These are phyloP conservation scores for Acrocyrtus sp. DNA, from an alignment of 2,888 invertebrate species.

Conservation along the genomic window DNA sequence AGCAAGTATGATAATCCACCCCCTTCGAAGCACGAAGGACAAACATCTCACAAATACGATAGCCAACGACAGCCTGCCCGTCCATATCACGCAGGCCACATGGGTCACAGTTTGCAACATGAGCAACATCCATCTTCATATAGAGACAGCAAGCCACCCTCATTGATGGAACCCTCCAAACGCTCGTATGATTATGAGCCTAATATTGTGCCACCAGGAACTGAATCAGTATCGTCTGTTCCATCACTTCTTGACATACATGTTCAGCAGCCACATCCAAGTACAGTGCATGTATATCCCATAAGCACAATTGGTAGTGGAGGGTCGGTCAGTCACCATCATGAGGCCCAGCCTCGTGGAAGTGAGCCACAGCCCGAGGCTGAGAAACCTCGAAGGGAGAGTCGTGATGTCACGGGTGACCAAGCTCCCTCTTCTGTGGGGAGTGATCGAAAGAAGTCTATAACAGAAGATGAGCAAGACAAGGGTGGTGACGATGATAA, in stretches of 20 bases:
- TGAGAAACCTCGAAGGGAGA: not conserved
- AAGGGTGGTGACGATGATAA: constrained; percentile 19
- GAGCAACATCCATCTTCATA: constrained; percentile 19
- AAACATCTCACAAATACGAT: constrained; percentile 41
- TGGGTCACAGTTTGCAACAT: constrained; percentile 8
- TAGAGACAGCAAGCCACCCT: constrained; percentile 14
- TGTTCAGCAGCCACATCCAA: constrained; percentile 31
- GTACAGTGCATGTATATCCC: constrained; percentile 11
- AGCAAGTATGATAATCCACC: constrained; percentile 41
- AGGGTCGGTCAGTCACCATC: constrained; percentile 4
- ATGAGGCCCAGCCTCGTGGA: constrained; percentile 19
- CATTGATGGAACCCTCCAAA: constrained; percentile 9
- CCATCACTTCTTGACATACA: constrained; percentile 57
- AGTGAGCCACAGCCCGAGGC: constrained; percentile 22
- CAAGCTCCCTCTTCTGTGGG: not conserved
- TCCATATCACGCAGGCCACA: constrained; percentile 21
- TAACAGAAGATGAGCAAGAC: constrained; percentile 63
- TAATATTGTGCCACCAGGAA: constrained; percentile 55
- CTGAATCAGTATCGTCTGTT: constrained; percentile 45
- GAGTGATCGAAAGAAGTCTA: constrained; percentile 64
- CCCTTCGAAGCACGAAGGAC: constrained; percentile 27
- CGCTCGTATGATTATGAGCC: constrained; percentile 50
- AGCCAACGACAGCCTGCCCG: constrained; percentile 23
- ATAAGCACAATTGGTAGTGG: constrained; percentile 35
- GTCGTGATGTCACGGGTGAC: too few relatives aligned